Evolutionary conservation across 2,113 vertebrate genomes (phyloP).

Genomic region (Elachura formosa): DNA sequence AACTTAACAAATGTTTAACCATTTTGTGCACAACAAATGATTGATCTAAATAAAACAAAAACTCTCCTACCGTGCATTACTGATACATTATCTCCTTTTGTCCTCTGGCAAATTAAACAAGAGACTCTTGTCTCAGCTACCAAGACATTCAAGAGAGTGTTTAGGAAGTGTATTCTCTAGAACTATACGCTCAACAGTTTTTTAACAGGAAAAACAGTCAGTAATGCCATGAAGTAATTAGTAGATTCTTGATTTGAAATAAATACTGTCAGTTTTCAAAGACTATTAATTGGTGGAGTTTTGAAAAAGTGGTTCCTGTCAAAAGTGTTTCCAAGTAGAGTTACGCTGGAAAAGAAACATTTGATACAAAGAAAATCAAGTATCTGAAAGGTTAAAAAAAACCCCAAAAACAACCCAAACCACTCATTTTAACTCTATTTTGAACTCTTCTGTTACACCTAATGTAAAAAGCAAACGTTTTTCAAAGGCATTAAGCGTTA

Average conservation of each 20-base stretch:
- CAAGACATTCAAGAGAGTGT: background rate
- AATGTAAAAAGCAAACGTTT: slow-evolving; percentile 55
- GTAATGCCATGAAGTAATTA: background rate
- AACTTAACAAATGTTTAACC: background rate
- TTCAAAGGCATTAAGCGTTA: slow-evolving; percentile 72
- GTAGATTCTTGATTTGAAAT: background rate
- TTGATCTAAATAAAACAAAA: background rate
- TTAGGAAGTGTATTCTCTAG: background rate
- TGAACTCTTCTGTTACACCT: slow-evolving; percentile 1
- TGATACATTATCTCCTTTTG: background rate
- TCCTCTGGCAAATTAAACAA: background rate
- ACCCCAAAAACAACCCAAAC: background rate
- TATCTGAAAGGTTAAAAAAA: background rate
- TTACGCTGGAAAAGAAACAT: background rate
- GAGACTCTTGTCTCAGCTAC: background rate
- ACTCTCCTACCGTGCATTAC: background rate
- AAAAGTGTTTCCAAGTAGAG: slow-evolving; percentile 27
- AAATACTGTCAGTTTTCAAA: background rate
- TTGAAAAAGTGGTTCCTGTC: background rate
- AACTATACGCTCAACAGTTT: background rate
- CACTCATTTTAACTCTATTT: background rate
- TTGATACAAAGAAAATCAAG: background rate
- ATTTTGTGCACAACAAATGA: background rate
- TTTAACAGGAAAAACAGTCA: background rate
- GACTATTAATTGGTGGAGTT: background rate